Percentiles rank a stretch among this genome's conserved stretches.
phyloP scores from a whole-genome alignment of 1,140 invertebrate species.

The Anastrepha obliqua region DNA sequence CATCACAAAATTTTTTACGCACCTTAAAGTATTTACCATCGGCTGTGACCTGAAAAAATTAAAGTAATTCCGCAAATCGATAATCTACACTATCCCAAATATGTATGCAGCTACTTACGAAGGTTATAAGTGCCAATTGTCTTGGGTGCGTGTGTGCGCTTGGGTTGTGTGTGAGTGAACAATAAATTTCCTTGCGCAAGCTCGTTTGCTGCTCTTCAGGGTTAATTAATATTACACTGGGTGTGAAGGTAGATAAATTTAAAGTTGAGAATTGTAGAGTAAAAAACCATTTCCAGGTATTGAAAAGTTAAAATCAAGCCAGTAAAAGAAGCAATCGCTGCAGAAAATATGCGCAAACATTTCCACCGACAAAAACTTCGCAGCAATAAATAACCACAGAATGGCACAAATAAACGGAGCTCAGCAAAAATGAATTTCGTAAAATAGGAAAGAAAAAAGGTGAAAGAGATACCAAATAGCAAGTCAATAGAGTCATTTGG shows the following conservation, averaged over 20 bases:
- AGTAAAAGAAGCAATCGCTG: constrained; percentile 7
- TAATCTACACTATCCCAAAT: background rate
- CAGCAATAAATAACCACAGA: constrained; percentile 18
- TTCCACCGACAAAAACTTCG: constrained; percentile 41
- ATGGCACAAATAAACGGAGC: constrained; percentile 35
- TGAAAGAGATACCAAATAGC: constrained; percentile 2
- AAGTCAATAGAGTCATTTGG: constrained; percentile 52
- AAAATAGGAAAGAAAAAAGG: constrained; percentile 18
- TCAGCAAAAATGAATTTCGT: constrained; percentile 19
- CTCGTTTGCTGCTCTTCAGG: background rate
- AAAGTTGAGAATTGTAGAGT: constrained; percentile 15
- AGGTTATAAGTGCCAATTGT: background rate
- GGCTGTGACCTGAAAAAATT: background rate
- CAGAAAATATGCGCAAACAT: constrained; percentile 37
- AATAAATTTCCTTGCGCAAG: constrained; percentile 27
- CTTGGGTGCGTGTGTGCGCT: background rate
- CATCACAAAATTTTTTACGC: too few relatives aligned
- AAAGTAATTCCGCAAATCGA: constrained; percentile 18
- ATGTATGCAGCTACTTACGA: background rate
- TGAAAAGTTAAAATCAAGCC: constrained; percentile 36
- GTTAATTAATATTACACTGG: constrained; percentile 49
- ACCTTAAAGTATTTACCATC: too few relatives aligned
- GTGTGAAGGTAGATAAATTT: constrained; percentile 17
- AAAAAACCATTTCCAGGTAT: background rate
- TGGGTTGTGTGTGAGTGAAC: background rate